A percentile compares a stretch with the other conserved stretches of the same genome.
Evolutionary conservation across 1,140 invertebrate genomes (phyloP).

Genomic region (Gyrodactylus salaris): DNA sequence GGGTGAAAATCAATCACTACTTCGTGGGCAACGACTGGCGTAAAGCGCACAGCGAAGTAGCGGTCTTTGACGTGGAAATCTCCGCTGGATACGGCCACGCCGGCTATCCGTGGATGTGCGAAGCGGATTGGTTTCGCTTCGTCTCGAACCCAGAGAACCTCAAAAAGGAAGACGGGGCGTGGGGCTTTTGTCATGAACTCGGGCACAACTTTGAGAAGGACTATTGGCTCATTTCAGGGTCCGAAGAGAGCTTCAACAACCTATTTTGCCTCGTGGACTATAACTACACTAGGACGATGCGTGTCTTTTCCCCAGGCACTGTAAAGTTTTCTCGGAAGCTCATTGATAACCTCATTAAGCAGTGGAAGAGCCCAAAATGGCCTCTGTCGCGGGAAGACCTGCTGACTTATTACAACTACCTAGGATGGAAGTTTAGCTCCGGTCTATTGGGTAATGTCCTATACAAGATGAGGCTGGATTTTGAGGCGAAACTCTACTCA

Average conservation of each 20-base stretch:
- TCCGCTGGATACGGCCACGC: neutral
- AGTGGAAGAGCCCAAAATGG: neutral
- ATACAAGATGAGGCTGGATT: neutral
- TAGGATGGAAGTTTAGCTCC: neutral
- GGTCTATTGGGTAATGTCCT: neutral
- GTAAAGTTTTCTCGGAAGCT: neutral
- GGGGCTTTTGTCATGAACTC: neutral
- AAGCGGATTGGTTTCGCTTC: neutral
- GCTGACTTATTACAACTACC: neutral
- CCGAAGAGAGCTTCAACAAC: neutral
- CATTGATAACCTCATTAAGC: neutral
- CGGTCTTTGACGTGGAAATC: neutral
- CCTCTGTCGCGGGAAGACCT: neutral
- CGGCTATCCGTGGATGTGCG: neutral
- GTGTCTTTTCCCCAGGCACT: neutral
- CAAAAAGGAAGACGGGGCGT: neutral
- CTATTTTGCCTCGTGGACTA: neutral
- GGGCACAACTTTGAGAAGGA: neutral
- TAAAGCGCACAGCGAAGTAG: neutral
- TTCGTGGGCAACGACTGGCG: neutral
- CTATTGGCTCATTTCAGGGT: neutral
- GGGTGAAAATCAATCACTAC: neutral
- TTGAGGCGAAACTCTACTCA: neutral
- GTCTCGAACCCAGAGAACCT: neutral
- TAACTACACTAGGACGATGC: neutral